phyloP scores from a whole-genome alignment of 2,797 vertebrate species.

The Agapornis canus region DNA sequence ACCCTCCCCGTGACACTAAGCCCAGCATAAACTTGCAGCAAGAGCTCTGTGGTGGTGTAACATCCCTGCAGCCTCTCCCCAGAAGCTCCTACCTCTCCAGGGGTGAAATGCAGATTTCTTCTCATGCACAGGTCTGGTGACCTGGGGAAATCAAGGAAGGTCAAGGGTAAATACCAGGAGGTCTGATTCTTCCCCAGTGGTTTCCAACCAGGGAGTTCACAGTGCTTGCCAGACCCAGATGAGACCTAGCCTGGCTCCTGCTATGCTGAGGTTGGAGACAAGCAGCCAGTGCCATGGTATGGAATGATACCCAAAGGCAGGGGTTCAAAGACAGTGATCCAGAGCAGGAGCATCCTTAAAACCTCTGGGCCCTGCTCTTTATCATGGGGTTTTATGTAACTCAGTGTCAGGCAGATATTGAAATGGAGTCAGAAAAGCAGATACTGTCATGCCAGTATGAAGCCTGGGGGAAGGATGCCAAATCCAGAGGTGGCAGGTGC shows the following conservation, averaged over 20 bases:
- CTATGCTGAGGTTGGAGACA: neutral
- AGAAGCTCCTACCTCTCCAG: neutral
- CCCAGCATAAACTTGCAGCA: neutral
- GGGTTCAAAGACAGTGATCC: neutral
- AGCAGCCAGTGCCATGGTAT: neutral
- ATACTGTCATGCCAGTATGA: neutral
- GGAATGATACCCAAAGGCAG: neutral
- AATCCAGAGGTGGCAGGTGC: conserved; percentile 11
- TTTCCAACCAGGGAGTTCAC: neutral
- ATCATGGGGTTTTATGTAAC: neutral
- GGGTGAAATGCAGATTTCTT: neutral
- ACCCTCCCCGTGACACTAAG: neutral
- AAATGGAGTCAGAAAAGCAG: neutral
- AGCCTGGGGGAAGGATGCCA: neutral
- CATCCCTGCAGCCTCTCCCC: neutral
- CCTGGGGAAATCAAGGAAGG: neutral
- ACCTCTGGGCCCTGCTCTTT: neutral
- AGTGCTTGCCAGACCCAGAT: neutral
- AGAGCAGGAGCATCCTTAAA: neutral
- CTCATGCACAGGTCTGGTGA: neutral
- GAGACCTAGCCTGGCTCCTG: neutral
- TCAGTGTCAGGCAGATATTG: neutral
- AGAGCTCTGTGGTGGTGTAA: neutral
- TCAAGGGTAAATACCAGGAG: neutral
- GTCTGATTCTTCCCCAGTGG: neutral